A percentile compares a stretch with the other conserved stretches of the same genome.
phyloP scores from a whole-genome alignment of 1,140 invertebrate genomes.

The Armadillidium nasatum region DNA sequence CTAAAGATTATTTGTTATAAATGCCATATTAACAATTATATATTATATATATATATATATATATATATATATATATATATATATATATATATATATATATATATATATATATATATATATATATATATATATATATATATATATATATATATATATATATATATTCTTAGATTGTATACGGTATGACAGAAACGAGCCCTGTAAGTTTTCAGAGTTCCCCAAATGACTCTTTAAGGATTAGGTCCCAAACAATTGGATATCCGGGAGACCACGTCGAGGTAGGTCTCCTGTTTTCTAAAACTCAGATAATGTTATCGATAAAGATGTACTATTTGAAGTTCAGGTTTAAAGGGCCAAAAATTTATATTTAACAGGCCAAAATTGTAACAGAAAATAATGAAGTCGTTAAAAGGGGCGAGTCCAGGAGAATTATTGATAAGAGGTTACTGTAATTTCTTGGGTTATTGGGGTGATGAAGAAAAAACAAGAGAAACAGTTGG shows the following conservation, averaged over 20 bases:
- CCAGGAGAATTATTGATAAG: conserved; percentile 78
- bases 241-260: conserved; percentile 70
- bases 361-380: conserved; percentile 59
- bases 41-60: too few relatives aligned
- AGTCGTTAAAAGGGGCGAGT: conserved; percentile 65
- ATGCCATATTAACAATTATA: too few relatives aligned
- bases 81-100: too few relatives aligned
- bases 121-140: too few relatives aligned
- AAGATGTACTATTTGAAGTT: too few relatives aligned
- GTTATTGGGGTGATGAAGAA: conserved; percentile 78
- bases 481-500: conserved; percentile 71
- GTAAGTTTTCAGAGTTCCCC: conserved; percentile 63
- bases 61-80: too few relatives aligned
- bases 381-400: conserved; percentile 66
- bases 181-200: conserved; percentile 80
- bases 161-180: conserved; percentile 68
- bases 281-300: conserved; percentile 34
- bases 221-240: conserved; percentile 62
- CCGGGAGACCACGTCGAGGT: conserved; percentile 73
- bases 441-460: conserved; percentile 74
- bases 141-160: conserved; percentile 29
- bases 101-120: too few relatives aligned
- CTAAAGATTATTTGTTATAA: too few relatives aligned
- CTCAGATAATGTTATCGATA: too few relatives aligned
- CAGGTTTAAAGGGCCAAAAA: conserved; percentile 48